These are phyloP conservation scores for Murina feae DNA, from an alignment of 2,113 vertebrate species.

Conservation along the genomic window DNA sequence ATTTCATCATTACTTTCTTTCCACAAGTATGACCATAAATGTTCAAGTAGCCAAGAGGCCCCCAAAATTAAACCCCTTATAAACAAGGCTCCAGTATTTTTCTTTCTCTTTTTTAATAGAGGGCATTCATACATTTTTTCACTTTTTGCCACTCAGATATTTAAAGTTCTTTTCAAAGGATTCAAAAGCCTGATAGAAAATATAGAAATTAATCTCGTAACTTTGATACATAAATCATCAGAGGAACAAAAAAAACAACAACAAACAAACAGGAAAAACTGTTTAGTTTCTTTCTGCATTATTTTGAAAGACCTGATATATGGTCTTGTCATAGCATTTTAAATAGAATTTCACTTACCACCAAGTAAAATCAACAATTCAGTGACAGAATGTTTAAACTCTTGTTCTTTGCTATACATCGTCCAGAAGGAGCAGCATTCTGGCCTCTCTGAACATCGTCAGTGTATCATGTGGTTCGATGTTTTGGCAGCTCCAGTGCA, in stretches of 20 bases:
- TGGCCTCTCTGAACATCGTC: background rate
- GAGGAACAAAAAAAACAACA: background rate
- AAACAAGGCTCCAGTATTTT: background rate
- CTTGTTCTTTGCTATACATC: slow-evolving; percentile 6
- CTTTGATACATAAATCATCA: background rate
- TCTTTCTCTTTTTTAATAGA: background rate
- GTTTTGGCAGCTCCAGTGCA: background rate
- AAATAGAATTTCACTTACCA: slow-evolving; percentile 53
- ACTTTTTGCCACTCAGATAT: background rate
- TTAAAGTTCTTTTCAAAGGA: slow-evolving; percentile 47
- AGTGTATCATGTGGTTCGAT: background rate
- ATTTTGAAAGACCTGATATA: slow-evolving; percentile 52
- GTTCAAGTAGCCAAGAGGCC: background rate
- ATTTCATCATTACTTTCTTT: slow-evolving; percentile 18
- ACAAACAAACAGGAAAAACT: background rate
- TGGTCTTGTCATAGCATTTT: background rate
- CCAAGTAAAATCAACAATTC: slow-evolving; percentile 57
- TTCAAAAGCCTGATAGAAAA: background rate
- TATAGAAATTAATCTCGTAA: slow-evolving; percentile 4
- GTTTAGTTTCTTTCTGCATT: slow-evolving; percentile 34
- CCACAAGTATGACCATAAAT: background rate
- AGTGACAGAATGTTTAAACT: slow-evolving; percentile 47
- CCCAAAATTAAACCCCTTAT: background rate
- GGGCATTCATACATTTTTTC: background rate
- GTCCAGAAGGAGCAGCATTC: background rate